Evolutionary conservation across 1,140 invertebrate genomes (phyloP), one percentile per base, ranked within the genome.

Genomic region (Magallana ariakensis): DNA sequence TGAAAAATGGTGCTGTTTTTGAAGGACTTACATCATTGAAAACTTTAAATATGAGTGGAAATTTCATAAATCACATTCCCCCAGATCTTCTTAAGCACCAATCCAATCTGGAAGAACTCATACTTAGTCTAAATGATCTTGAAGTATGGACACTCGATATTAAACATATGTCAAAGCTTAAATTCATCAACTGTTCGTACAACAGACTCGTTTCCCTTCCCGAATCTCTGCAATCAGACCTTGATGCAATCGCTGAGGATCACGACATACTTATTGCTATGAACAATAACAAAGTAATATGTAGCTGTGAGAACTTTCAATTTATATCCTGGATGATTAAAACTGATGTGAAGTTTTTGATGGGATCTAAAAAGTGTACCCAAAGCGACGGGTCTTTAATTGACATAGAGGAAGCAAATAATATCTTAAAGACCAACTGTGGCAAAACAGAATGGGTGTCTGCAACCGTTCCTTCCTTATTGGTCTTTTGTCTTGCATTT

Each of bases 271-370:
- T 4, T 16, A 4, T 82, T 19, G 46, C 9, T 82, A n/a, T 82
- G 6, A 53, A 19, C 19, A 53, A 82, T 9, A 82, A 82, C 46
- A 54, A 54, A 19, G 54, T 82, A 54, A 7, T 55, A 8, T 82
- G 80, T 56, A 15, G 15, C 19, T 82, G 80, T 82, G 55, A 55
- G 4, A 54, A 82, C 10, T 54, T 82, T 10, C 33, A 82, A 53
- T 82, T 82, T 54, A 55, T 54, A 7, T n/a, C 15, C 46, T 82
- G 80, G 80, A 54, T 82, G 80, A n/a, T 19, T 53, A n/a, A 16
- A 55, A n/a, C 80, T 6, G 54, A 16, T 8, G 80, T 82, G 6
- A 22, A 55, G 8, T 62, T 16, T 62, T 19, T 7, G 19, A 16
- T 19, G 19, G 60, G 19, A 19, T 16, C 15, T 4, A 19, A 62